Evolutionary conservation across 2,888 invertebrate genomes (phyloP).

Genomic region (Drosophila anomelani): DNA sequence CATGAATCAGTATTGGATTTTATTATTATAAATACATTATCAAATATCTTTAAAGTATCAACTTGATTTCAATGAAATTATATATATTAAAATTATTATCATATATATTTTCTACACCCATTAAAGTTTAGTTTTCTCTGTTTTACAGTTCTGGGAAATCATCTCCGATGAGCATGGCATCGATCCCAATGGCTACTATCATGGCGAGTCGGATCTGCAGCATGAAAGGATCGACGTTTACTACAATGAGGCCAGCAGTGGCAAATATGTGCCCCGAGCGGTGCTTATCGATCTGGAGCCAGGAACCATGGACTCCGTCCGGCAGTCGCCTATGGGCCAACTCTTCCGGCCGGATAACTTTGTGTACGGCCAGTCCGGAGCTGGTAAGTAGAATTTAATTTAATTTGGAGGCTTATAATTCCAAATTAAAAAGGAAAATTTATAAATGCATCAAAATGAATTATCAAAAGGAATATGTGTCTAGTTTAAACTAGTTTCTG

Average conservation of each 20-base stretch:
- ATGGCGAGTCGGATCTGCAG: conserved; percentile 90
- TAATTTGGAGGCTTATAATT: not conserved
- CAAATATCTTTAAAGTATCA: not conserved
- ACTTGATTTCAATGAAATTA: not conserved
- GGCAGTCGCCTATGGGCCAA: conserved; percentile 91
- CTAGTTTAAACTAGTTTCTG: not conserved
- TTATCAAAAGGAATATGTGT: not conserved
- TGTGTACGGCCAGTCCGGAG: conserved; percentile 93
- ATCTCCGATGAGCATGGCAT: conserved; percentile 93
- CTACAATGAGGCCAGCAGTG: conserved; percentile 90
- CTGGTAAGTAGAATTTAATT: conserved; percentile 85
- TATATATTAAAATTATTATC: no score
- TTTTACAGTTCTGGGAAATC: conserved; percentile 89
- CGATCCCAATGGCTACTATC: conserved; percentile 89
- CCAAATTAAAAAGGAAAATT: not conserved
- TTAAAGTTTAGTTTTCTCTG: not conserved
- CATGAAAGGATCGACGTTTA: conserved; percentile 92
- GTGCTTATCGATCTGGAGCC: conserved; percentile 95
- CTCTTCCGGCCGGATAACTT: conserved; percentile 95
- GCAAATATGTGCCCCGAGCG: conserved; percentile 93
- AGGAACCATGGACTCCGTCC: conserved; percentile 94
- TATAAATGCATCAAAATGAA: not conserved
- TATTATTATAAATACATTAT: not conserved
- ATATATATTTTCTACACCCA: not conserved
- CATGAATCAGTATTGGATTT: not conserved